Conservation (phyloP, 1,140 invertebrate species). For the Callitettix versicolor region DNA sequence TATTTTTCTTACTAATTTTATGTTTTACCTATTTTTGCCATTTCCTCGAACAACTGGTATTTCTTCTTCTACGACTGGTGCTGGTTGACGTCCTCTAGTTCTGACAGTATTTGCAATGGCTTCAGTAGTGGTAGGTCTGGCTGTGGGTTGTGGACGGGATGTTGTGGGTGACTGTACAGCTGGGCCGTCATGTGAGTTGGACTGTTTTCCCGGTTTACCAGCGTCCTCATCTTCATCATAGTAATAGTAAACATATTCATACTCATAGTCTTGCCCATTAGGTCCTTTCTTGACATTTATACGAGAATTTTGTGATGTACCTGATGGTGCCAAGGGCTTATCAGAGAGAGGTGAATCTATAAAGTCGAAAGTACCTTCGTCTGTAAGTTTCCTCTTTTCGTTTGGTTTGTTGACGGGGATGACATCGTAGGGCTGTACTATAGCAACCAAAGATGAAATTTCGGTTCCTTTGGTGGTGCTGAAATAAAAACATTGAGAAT, state of each 20-base stretch:
- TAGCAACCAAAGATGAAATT: too few species aligned
- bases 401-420: conserved; percentile 7
- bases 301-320: conserved; percentile 37
- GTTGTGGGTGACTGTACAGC: not conserved
- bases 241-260: conserved; percentile 85
- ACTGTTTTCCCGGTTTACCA: conserved; percentile 3
- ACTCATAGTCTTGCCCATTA: conserved; percentile 84
- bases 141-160: not conserved
- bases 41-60: not conserved
- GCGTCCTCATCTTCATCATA: conserved; percentile 74
- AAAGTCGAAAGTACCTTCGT: conserved; percentile 26
- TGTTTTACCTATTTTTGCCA: conserved; percentile 4
- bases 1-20: too few species aligned
- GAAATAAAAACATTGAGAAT: too few species aligned
- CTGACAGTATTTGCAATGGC: not conserved
- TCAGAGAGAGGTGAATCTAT: conserved; percentile 25
- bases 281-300: conserved; percentile 78
- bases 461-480: too few species aligned
- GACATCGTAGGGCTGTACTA: conserved; percentile 8
- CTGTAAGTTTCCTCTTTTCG: conserved; percentile 16
- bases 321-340: conserved; percentile 19
- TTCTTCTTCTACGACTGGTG: conserved; percentile 2
- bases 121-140: not conserved
- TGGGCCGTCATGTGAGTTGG: not conserved
- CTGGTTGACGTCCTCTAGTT: not conserved